These are phyloP conservation scores for Tachystola acroxantha DNA, from an alignment of 2,888 invertebrate genomes.

Conservation along the genomic window DNA sequence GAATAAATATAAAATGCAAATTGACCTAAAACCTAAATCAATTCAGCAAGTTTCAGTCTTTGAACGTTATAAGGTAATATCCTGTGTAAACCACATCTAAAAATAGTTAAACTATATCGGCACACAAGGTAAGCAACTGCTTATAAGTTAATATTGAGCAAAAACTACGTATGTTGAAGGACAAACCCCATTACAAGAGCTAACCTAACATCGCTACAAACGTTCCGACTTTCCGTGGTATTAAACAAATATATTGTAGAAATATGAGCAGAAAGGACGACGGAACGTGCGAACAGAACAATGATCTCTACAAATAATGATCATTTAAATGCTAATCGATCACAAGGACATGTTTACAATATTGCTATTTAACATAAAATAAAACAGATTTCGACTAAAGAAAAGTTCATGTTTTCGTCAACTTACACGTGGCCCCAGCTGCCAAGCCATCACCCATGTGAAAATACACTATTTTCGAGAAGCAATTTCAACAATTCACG, in stretches of 20 bases:
- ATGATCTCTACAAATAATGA: slow-evolving; percentile 40
- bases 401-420: slow-evolving; percentile 14
- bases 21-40: no score
- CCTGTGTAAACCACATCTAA: no score
- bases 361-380: slow-evolving; percentile 1
- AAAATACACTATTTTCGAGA: slow-evolving; percentile 64
- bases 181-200: slow-evolving; percentile 34
- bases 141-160: slow-evolving; percentile 5
- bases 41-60: no score
- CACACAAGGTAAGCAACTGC: no score
- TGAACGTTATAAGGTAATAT: no score
- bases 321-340: slow-evolving; percentile 56
- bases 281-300: slow-evolving; percentile 28
- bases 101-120: no score
- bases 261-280: not conserved
- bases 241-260: not conserved
- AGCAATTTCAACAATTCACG: slow-evolving; percentile 60
- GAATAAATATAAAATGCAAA: no score
- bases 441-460: slow-evolving; percentile 79
- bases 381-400: not conserved
- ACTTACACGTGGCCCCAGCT: slow-evolving; percentile 75
- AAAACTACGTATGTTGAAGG: slow-evolving; percentile 22
- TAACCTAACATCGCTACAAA: slow-evolving; percentile 23
- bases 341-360: slow-evolving; percentile 54
- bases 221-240: not conserved